Base-by-base conservation (phyloP, 1,140 invertebrate species). In the Battus philenor region DNA sequence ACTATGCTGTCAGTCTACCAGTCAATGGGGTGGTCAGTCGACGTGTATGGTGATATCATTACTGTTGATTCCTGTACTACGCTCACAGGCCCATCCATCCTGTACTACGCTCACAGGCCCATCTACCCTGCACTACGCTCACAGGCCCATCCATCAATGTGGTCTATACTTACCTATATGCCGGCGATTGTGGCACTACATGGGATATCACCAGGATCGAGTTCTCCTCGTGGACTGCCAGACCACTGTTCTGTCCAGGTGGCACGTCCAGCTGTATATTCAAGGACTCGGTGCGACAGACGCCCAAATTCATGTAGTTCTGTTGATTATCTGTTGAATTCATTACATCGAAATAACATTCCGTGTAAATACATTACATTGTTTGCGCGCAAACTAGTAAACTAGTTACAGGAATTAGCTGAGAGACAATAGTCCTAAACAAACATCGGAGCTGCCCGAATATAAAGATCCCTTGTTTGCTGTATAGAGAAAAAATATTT, bases 231-330 rank as follows among this genome's bases (percentile, higher is more conserved):
- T 86, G 62, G 10, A 86, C 62, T 29, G 73, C 84, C 51, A 83
- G 61, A 30, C 69, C 88, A 59, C 68, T 86, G 58, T 62, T 87
- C 48, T 81, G 86, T 17, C 69, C 88, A 51, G 49, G 89, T 66
- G 60, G 74, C 22, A 87, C 79, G 59, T 90, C 88, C 34, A 95
- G 75, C 17, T 89, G 90, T 8, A 94, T 86, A 39, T 90, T 90
- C 27, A 91, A 80, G 0, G 89, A 88, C 74, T 94, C 93, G 1
- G 88, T 85, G 50, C 92, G 90, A 65, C 91, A 92, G 11, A 93
- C 88, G 10, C 87, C 88, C 66, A 75, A 70, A 11, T 59, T 74
- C 68, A 73, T 73, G 53, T 78, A 79, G 47, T 76, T 82, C 47
- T 79, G 78, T 44, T 73, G 71, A 27, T 48, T 73, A 36, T 85